A percentile compares a stretch with the other conserved stretches of the same genome.
Conservation (phyloP, 1,140 invertebrate species). For the Argopecten irradians region DNA sequence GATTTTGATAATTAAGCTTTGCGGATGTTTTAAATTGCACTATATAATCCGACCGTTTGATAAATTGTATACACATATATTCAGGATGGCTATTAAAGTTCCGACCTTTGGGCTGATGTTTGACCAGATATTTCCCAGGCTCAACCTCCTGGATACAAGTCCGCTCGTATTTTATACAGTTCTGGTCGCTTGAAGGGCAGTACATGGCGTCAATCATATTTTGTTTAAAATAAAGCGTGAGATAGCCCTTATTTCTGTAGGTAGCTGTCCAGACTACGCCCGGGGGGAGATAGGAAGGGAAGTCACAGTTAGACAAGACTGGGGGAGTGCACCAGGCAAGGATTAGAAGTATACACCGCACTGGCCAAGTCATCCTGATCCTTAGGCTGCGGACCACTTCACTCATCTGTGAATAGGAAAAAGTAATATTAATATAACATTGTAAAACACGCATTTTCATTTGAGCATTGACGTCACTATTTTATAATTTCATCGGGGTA, state of each 20-base stretch:
- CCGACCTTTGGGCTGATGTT: conserved; percentile 42
- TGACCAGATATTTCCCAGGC: conserved; percentile 56
- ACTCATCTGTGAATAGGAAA: background rate
- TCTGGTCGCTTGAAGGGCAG: background rate
- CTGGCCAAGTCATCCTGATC: background rate
- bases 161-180: conserved; percentile 29
- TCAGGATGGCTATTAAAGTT: conserved; percentile 29
- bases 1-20: conserved; percentile 7
- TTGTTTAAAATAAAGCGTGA: conserved; percentile 57
- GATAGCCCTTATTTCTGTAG: conserved; percentile 22
- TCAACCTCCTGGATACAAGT: conserved; percentile 44
- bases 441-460: too few species aligned
- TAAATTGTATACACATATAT: conserved; percentile 65
- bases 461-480: too few species aligned
- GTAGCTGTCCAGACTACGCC: background rate
- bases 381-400: background rate
- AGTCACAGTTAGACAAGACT: background rate
- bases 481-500: too few species aligned
- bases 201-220: conserved; percentile 43
- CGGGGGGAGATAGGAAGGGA: background rate
- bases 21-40: conserved; percentile 60
- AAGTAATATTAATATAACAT: too few species aligned
- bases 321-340: background rate
- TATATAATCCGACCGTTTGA: conserved; percentile 56
- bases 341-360: background rate